phyloP scores from a whole-genome alignment of 1,140 invertebrate genomes.

The Dendrolimus punctatus region DNA sequence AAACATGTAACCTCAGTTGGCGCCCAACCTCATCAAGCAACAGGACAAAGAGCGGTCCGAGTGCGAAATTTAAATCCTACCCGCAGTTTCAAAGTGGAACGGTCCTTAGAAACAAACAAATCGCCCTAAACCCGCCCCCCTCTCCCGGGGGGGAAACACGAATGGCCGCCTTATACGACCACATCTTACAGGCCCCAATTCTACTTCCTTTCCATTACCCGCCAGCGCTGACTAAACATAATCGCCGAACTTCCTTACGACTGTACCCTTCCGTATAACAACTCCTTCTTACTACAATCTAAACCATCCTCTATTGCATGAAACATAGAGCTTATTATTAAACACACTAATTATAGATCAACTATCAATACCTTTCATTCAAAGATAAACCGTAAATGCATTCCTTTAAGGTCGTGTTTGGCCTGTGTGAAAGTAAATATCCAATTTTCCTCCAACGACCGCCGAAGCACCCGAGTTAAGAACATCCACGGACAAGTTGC shows the following conservation, averaged over 20 bases:
- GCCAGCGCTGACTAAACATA: conserved; percentile 67
- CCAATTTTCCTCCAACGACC: conserved; percentile 64
- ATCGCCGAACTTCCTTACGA: conserved; percentile 70
- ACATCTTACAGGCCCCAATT: conserved; percentile 69
- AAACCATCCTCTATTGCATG: conserved; percentile 18
- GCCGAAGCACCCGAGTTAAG: conserved; percentile 64
- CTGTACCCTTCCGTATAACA: conserved; percentile 63
- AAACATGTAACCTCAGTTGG: conserved; percentile 38
- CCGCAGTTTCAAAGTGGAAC: conserved; percentile 48
- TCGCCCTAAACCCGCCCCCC: conserved; percentile 36
- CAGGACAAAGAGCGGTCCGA: conserved; percentile 52
- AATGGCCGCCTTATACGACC: conserved; percentile 65
- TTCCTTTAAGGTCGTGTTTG: conserved; percentile 24
- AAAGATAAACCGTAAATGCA: conserved; percentile 21
- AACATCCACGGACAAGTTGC: conserved; percentile 63
- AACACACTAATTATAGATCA: conserved; percentile 18
- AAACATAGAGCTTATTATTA: conserved; percentile 14
- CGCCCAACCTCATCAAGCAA: conserved; percentile 53
- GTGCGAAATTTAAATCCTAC: conserved; percentile 66
- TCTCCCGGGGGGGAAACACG: conserved; percentile 31
- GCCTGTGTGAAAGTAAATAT: conserved; percentile 25
- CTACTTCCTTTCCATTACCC: conserved; percentile 71
- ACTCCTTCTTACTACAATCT: conserved; percentile 22
- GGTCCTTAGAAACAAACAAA: conserved; percentile 67
- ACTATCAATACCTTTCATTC: conserved; percentile 14